Evolutionary conservation across 2,888 invertebrate genomes (phyloP), one percentile per base, ranked within the genome.

Genomic region (Aspidiotus destructor): DNA sequence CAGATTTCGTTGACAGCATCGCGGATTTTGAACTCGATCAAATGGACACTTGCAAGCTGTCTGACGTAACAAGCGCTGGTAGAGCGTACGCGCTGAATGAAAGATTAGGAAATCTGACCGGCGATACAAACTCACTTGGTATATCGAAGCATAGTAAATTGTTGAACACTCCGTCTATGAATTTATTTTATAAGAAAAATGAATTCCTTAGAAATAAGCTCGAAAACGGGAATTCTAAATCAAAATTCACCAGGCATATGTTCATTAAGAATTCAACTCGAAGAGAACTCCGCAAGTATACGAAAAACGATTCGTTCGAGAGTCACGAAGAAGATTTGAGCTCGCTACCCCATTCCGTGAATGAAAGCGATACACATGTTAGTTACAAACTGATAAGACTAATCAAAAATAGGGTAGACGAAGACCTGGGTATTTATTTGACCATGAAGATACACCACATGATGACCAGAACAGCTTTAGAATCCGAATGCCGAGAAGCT

Each of bases 391-490:
- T 77, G 68, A 82, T 88, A 67, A 82, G 86, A 73, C 77, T 89
- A 72, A 79, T 84, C 69, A 86, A 87, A 75, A 81, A 83, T 48
- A 82, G 83, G 73, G 78, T 84, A 64, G 83, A 84, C 73, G 86
- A 86, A 75, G 85, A 84, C 73, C 80, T 88, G 52, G 88, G 88
- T 3, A 83, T 88, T 53, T 84, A 86, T 72, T 77, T 89, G 71
- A 85, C 87, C 44, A 86, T 86, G 73, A 85, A 86, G 74, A 79
- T 80, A 75, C 79, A 80, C 68, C 83, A 82, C 72, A 81, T 82
- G 60, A 79, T 54, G 13, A 17, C 57, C 9, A 62, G 61, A 53
- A 53, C 40, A 28, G 28, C 41, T 70, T 78, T 74, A 64, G 79
- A 77, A 61, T 80, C 79, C 68, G 80, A 80, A 71, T 82, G 83